Evolutionary conservation across 2,888 invertebrate species (phyloP), one percentile per base, ranked within the genome.

Genomic region (Drosophila dives): DNA sequence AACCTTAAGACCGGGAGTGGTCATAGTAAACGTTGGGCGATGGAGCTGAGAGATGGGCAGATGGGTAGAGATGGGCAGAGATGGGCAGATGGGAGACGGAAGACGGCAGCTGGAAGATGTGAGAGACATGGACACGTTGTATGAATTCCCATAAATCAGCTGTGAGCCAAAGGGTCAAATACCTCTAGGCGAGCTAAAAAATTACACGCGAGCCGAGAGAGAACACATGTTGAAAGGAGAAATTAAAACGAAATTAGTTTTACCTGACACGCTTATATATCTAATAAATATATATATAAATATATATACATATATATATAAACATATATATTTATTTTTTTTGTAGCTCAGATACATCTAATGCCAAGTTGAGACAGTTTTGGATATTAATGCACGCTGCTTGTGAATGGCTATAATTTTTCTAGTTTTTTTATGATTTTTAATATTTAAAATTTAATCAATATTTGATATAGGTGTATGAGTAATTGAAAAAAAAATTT

Each of bases 101-200:
- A 67, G 64, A 40, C 53, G 64, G 50, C 64, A 66, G 62, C 36
- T 53, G 65, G 11, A 23, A 36, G 20, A 6, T 33, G 7, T 23
- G 66, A 76, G 82, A 79, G 79, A 72, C 70, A 80, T 82, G 82
- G 81, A 81, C 80, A 77, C 75, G 77, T 81, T 84, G 75, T 81
- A 89, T 84, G 86, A 89, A 83, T 89, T 83, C 90, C 81, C 82
- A 89, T 85, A 83, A 89, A 90, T 90, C 91, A 91, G 91, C 90
- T 91, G 90, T 86, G 87, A 77, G 80, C 80, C 79, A 90, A 90
- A 90, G 87, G 87, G 87, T 88, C 87, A 88, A 88, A 90, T 88
- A 88, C 87, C 87, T 88, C 69, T 70, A 56, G 83, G 83, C 83
- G 77, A 77, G 59, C 83, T 85, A 77, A 80, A 29, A 81, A 83